phyloP scores from a whole-genome alignment of 2,888 invertebrate species.

The Junonia oenone region DNA sequence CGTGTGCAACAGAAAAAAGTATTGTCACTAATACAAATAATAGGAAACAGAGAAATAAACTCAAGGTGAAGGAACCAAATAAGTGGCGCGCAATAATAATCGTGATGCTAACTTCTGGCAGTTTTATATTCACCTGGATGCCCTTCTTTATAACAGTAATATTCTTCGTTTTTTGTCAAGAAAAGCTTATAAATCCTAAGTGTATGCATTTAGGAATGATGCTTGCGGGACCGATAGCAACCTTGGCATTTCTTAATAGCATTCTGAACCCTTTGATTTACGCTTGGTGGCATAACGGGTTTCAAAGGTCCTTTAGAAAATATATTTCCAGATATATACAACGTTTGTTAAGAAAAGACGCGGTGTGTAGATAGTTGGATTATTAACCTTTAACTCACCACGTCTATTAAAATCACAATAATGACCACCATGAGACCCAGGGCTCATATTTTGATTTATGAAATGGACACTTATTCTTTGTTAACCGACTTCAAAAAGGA shows the following conservation, averaged over 20 bases:
- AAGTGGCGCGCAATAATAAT: constrained; percentile 82
- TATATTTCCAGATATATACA: constrained; percentile 40
- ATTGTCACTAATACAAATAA: constrained; percentile 30
- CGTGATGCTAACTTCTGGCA: constrained; percentile 80
- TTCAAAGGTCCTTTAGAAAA: constrained; percentile 68
- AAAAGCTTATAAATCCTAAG: constrained; percentile 56
- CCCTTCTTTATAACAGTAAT: constrained; percentile 81
- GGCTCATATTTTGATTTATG: neutral
- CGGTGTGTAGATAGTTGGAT: neutral
- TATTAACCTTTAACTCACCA: too few relatives aligned
- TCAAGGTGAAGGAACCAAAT: constrained; percentile 53
- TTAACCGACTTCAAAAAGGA: too few relatives aligned
- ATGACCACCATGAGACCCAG: too few relatives aligned
- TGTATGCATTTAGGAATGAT: constrained; percentile 71
- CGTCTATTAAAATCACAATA: too few relatives aligned
- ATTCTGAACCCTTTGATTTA: constrained; percentile 83
- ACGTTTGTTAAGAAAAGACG: constrained; percentile 19
- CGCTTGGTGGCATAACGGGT: constrained; percentile 86
- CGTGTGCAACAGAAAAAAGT: constrained; percentile 37
- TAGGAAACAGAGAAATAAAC: constrained; percentile 17
- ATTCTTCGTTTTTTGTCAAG: constrained; percentile 75
- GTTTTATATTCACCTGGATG: constrained; percentile 81
- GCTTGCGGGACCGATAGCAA: constrained; percentile 79
- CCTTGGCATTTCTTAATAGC: constrained; percentile 81
- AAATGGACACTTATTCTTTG: too few relatives aligned